Evolutionary conservation across 1,140 invertebrate species (phyloP), one percentile per base, ranked within the genome.

Genomic region (Drosophila saltans): DNA sequence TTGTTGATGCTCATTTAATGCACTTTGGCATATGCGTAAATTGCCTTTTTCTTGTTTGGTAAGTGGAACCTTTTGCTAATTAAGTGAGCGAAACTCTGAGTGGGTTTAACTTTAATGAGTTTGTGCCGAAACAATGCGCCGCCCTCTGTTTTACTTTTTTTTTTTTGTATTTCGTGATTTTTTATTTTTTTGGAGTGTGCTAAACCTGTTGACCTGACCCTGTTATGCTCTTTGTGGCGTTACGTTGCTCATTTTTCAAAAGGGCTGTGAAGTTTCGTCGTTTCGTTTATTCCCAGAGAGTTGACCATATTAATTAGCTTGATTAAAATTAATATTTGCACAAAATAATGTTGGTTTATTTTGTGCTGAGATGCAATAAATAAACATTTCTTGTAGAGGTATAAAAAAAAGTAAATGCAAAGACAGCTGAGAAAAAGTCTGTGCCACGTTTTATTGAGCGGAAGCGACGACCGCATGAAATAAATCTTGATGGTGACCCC

Each of bases 281-380:
- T 68, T 55, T 52, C 41, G 59, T 64, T 57, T 33, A 10, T 60
- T 58, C 41, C 21, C n/a, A 28, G 57, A 72, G 74, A 81, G 78
- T 89, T 74, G 84, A 85, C 85, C 84, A 81, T 90, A 90, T 89
- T 89, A 89, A 89, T 89, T 89, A 89, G 85, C 84, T 89, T 89
- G 84, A 89, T 89, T 90, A 89, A 89, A 89, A 84, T 90, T 83
- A 90, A 89, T 89, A 89, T 90, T 89, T 89, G 75, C 64, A 69
- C 84, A 80, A 72, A 72, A 70, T 74, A 61, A 72, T 72, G 69
- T 10, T 52, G 21, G 45, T 52, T 52, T 52, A 52, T 52, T 52
- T 52, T 52, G 26, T 52, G 45, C 45, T 24, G 45, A 52, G 45
- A 52, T 72, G 72, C 83, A 88, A 88, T 88, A 88, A 88, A 88